These are phyloP conservation scores for Berghia stephanieae DNA, from an alignment of 1,140 invertebrate species.

Conservation along the genomic window DNA sequence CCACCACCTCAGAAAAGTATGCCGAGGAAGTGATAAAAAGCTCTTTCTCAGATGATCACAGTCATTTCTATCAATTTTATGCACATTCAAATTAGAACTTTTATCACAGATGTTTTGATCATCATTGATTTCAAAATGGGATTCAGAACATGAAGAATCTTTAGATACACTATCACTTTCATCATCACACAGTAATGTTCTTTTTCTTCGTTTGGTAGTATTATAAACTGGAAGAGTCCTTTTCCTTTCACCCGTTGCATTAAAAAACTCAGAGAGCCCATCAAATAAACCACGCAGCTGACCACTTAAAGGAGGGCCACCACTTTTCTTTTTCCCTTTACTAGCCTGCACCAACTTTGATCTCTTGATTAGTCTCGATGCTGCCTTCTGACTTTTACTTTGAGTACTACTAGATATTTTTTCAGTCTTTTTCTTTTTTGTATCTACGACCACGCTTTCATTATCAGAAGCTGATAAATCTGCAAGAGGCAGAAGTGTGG, in stretches of 20 bases:
- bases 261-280: constrained; percentile 85
- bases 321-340: constrained; percentile 47
- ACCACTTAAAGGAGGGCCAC: constrained; percentile 69
- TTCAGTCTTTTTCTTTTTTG: constrained; percentile 12
- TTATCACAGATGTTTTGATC: constrained; percentile 21
- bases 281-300: constrained; percentile 83
- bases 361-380: constrained; percentile 59
- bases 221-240: constrained; percentile 61
- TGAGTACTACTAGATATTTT: background rate
- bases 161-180: too few species aligned
- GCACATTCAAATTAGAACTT: constrained; percentile 26
- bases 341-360: constrained; percentile 60
- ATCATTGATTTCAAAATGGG: too few species aligned
- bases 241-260: constrained; percentile 73
- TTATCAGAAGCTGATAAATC: background rate
- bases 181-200: too few species aligned
- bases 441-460: background rate
- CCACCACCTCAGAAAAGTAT: too few species aligned
- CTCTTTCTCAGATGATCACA: background rate
- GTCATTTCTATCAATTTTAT: constrained; percentile 23
- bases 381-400: constrained; percentile 52
- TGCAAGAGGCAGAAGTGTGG: constrained; percentile 19
- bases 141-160: too few species aligned
- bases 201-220: constrained; percentile 32
- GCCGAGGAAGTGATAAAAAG: too few species aligned